Evolutionary conservation across 2,888 invertebrate genomes (phyloP).

Genomic region (Coenonympha arcania): DNA sequence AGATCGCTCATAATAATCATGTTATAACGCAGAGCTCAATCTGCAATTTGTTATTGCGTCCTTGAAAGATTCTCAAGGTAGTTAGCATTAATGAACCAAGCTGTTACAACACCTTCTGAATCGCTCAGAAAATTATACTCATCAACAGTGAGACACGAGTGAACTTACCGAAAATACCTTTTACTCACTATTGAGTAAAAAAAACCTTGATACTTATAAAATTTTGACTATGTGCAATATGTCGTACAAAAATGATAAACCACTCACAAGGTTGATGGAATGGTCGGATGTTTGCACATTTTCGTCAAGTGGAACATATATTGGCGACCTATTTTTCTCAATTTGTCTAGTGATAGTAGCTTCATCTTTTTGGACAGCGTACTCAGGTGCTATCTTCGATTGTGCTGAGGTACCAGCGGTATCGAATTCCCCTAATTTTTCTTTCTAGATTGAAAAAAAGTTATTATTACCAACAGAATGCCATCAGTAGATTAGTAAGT

Average conservation of each 20-base stretch:
- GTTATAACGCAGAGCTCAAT: no score
- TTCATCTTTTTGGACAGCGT: background rate
- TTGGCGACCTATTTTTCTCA: constrained; percentile 1
- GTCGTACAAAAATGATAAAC: background rate
- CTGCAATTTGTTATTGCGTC: no score
- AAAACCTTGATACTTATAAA: background rate
- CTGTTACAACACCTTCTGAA: background rate
- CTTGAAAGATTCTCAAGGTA: no score
- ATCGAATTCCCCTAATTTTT: background rate
- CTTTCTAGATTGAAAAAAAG: background rate
- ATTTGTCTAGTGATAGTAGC: background rate
- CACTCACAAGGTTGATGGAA: constrained; percentile 49
- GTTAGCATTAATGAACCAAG: background rate
- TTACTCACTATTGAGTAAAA: background rate
- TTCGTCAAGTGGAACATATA: constrained; percentile 20
- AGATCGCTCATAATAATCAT: no score
- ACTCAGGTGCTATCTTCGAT: background rate
- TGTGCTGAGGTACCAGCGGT: background rate
- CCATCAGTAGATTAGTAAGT: no score
- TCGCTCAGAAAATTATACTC: background rate
- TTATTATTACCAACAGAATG: background rate
- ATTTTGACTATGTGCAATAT: constrained; percentile 6
- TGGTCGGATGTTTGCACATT: constrained; percentile 51
- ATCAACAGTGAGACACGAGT: background rate
- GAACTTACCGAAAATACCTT: background rate